Base-by-base conservation (phyloP, 2,113 vertebrate species). In the Phrynocephalus versicolor region DNA sequence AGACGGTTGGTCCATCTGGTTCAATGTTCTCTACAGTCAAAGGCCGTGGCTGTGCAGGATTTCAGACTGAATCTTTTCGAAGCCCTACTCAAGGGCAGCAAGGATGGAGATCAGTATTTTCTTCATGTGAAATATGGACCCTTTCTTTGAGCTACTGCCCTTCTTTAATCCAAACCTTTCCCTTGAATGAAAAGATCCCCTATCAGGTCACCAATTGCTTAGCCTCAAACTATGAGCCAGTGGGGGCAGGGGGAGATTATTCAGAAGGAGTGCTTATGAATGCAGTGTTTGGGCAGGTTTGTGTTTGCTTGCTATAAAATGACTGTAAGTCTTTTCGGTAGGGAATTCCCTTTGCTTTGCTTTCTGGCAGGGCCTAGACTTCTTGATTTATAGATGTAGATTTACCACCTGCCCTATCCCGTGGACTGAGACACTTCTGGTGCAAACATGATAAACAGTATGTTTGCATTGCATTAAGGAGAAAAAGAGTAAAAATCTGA, bases 381-480 rank as follows among this genome's bases (percentile, higher is more conserved):
- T 58, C 55, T 78, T 84, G 83, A 84, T 69, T 67, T 84, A 84
- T 77, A 45, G 45, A 77, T 77, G 60, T 77, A 67, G 41, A 57
- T 77, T 77, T 84, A 25, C 62, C 51, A 69, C 41, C 75, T 77
- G 51, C 74, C 58, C 64, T 65, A 78, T 57, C 64, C 25, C 37
- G 83, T 78, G 65, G 65, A 77, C 65, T 78, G 55, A 69, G 64
- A 69, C 51, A n/a, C 41, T 27, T 30, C 64, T 69, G 51, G 82
- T 60, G 74, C 39, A 35, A 93, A 79, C 87, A 88, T 81, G 76
- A 91, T 84, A 93, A 91, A 57, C 0, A 76, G 39, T 30, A 18
- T 35, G 83, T 91, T 91, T 81, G 55, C 10, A 72, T 0, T 64
- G 69, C 85, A 94, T 33, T 74, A 93, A 91, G 84, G 64, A 88